A percentile compares a stretch with the other conserved stretches of the same genome.
phyloP scores from a whole-genome alignment of 2,888 invertebrate species.

The Philereme vetulata region DNA sequence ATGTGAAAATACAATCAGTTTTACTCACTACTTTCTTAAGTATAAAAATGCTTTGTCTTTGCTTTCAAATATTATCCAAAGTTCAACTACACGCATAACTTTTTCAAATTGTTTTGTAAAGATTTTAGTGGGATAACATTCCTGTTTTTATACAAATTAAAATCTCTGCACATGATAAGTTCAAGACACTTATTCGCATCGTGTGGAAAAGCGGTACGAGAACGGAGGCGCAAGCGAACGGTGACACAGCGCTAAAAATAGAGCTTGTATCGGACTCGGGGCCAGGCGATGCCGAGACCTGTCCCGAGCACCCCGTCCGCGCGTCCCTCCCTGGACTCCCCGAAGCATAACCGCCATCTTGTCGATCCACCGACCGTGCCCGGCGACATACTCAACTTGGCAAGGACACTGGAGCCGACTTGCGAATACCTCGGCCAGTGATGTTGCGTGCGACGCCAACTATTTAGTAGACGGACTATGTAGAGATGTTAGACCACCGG shows the following conservation, averaged over 20 bases:
- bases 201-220: slow-evolving; percentile 35
- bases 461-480: slow-evolving; percentile 36
- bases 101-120: background rate
- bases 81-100: too few relatives aligned
- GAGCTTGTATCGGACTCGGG: slow-evolving; percentile 61
- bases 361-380: slow-evolving; percentile 66
- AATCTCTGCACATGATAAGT: slow-evolving; percentile 19
- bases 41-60: too few relatives aligned
- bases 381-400: slow-evolving; percentile 56
- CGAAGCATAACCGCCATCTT: slow-evolving; percentile 72
- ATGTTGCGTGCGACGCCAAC: slow-evolving; percentile 41
- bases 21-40: too few relatives aligned
- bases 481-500: slow-evolving; percentile 44
- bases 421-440: slow-evolving; percentile 44
- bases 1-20: too few relatives aligned
- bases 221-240: slow-evolving; percentile 58
- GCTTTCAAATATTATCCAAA: too few relatives aligned
- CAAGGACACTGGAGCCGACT: slow-evolving; percentile 59
- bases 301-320: slow-evolving; percentile 57
- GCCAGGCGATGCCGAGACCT: slow-evolving; percentile 49
- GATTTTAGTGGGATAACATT: slow-evolving; percentile 10
- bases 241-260: slow-evolving; percentile 83
- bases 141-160: slow-evolving; percentile 11
- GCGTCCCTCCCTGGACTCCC: slow-evolving; percentile 57
- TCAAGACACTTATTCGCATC: slow-evolving; percentile 36